Evolutionary conservation across 2,113 vertebrate genomes (phyloP), one percentile per base, ranked within the genome.

Genomic region (Phyllostomus discolor): DNA sequence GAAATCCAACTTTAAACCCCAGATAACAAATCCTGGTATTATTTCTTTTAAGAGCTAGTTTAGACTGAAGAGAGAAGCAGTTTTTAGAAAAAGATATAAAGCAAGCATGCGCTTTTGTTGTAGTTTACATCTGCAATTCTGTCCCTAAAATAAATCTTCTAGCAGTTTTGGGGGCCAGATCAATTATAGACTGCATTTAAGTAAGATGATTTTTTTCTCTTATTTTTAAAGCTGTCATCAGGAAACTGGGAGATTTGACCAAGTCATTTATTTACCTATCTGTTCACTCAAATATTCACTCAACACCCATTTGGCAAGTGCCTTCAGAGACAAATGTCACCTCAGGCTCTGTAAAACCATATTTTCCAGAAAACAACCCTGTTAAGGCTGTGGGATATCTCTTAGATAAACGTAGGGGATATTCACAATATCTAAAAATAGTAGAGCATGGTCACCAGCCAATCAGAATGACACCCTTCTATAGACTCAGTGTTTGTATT

Each of bases 1-100:
- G 22, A 90, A 90, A 93, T 70, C 28, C 19, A 79, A 46, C 11
- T 87, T 95, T 82, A 59, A 3, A 67, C 15, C 20, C 59, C 11
- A 90, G n/a, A n/a, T 43, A 91, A 43, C 20, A 91, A 88, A 89
- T 9, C 26, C 69, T 22, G 52, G 19, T 82, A 35, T 72, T 73
- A 78, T 50, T 92, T 78, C 66, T 84, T 87, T 82, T 10, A 91
- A 95, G 59, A 96, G n/a, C 33, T 85, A 54, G n/a, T 75, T 94
- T 48, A 79, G 33, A 64, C 8, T 87, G 22, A 82, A 84, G 79
- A 95, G 43, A 86, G 28, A 92, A 92, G 66, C 22, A 82, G 10
- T 26, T 48, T 92, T 10, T 67, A 90, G 89, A 83, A 80, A 92
- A 87, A 90, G 28, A 87, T 48, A 1, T n/a, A 90, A 96, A 94